These are phyloP conservation scores for Pseudomyrmex sp. DNA, from an alignment of 1,140 invertebrate genomes.

Conservation along the genomic window DNA sequence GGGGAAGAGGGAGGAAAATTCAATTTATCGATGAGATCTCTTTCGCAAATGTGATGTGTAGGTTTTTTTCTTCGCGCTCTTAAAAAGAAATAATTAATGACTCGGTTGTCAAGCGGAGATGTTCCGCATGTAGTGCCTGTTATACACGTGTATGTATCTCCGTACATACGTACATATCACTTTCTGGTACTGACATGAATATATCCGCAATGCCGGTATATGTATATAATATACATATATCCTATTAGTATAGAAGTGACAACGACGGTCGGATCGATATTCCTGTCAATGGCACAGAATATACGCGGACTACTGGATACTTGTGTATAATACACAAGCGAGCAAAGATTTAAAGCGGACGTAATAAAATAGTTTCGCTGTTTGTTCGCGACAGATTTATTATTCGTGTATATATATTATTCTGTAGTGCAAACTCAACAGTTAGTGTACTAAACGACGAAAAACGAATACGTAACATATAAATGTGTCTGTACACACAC, in stretches of 20 bases:
- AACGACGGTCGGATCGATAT: conserved; percentile 52
- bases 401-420: conserved; percentile 5
- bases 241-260: conserved; percentile 55
- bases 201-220: conserved; percentile 28
- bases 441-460: background rate
- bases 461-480: background rate
- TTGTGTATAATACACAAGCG: conserved; percentile 16
- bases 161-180: conserved; percentile 7
- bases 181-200: conserved; percentile 50
- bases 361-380: conserved; percentile 42
- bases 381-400: conserved; percentile 49
- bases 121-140: background rate
- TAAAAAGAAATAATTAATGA: background rate
- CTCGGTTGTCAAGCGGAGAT: conserved; percentile 2
- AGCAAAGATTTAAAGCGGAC: conserved; percentile 52
- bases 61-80: no score
- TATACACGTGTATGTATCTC: background rate
- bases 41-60: background rate
- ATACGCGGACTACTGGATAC: conserved; percentile 39
- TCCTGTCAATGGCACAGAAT: conserved; percentile 53
- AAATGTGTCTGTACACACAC: background rate
- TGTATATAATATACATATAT: conserved; percentile 2
- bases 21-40: background rate
- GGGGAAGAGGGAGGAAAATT: no score
- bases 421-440: conserved; percentile 14